These are phyloP conservation scores for Tringa solitaria DNA, from an alignment of 2,113 vertebrate species.

Conservation along the genomic window DNA sequence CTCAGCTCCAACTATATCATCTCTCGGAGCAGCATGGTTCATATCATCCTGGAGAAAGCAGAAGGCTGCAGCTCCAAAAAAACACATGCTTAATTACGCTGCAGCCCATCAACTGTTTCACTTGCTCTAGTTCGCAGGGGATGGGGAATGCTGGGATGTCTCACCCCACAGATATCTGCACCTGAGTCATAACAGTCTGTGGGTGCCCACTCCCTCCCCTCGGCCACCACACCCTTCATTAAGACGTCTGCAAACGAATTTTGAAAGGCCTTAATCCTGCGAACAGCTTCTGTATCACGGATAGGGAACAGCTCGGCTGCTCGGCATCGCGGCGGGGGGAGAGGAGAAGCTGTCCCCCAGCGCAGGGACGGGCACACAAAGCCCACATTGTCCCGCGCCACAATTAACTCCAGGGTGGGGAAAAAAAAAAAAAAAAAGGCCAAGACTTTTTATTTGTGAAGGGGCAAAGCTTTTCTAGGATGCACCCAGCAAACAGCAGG, in stretches of 20 bases:
- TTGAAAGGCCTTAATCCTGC: not conserved
- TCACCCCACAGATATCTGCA: not conserved
- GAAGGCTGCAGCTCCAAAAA: not conserved
- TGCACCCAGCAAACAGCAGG: fast-evolving
- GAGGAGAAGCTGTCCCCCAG: not conserved
- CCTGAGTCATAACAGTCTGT: not conserved
- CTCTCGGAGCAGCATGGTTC: not conserved
- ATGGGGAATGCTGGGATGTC: not conserved
- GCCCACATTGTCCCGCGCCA: not conserved
- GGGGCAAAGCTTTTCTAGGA: not conserved
- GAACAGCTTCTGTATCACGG: not conserved
- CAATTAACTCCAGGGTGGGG: not conserved
- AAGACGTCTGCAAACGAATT: not conserved
- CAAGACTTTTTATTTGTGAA: not conserved
- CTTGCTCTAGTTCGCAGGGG: not conserved
- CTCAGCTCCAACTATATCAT: not conserved
- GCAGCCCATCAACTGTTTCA: not conserved
- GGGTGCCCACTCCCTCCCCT: not conserved
- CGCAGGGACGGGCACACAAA: not conserved
- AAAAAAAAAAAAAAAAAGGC: not conserved
- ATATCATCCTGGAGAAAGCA: not conserved
- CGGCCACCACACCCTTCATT: not conserved
- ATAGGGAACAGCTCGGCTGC: not conserved
- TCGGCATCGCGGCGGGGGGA: not conserved
- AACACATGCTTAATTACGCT: not conserved